Conservation (phyloP, 1,140 invertebrate species). For the Drosophila triauraria region DNA sequence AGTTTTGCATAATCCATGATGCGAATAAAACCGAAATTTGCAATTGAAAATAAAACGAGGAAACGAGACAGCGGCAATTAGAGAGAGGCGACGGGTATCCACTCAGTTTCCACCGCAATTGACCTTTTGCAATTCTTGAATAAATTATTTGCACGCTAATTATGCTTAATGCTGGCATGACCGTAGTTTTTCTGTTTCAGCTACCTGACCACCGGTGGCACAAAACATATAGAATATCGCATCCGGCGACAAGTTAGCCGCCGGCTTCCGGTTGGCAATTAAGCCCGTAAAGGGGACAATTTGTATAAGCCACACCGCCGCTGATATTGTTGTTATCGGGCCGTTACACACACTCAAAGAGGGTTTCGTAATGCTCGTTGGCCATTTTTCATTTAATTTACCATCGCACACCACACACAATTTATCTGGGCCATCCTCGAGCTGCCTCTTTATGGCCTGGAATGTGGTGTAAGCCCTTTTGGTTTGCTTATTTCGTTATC, state of each 20-base stretch:
- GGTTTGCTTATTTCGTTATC: conserved; percentile 77
- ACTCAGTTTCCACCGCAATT: conserved; percentile 16
- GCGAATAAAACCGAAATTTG: conserved; percentile 19
- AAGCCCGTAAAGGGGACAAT: conserved; percentile 51
- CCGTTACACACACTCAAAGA: conserved; percentile 40
- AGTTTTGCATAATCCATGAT: conserved; percentile 22
- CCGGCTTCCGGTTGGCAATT: conserved; percentile 50
- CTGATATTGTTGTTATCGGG: conserved; percentile 74
- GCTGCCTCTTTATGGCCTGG: conserved; percentile 48
- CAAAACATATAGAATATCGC: conserved; percentile 30
- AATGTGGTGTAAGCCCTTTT: conserved; percentile 56
- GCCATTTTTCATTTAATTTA: conserved; percentile 77
- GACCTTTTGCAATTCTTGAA: conserved; percentile 44
- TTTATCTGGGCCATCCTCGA: conserved; percentile 48
- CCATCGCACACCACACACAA: conserved; percentile 36
- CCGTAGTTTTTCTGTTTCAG: conserved; percentile 11
- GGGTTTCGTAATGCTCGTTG: conserved; percentile 13
- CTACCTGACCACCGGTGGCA: conserved; percentile 26
- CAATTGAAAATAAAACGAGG: conserved; percentile 26
- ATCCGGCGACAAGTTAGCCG: conserved; percentile 45
- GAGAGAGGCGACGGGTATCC: neutral
- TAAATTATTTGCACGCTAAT: conserved; percentile 48
- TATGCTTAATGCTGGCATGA: conserved; percentile 27
- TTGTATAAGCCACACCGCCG: conserved; percentile 54
- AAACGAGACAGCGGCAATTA: conserved; percentile 31